Conservation (phyloP, 2,888 invertebrate species). For the Napeogenes inachia region DNA sequence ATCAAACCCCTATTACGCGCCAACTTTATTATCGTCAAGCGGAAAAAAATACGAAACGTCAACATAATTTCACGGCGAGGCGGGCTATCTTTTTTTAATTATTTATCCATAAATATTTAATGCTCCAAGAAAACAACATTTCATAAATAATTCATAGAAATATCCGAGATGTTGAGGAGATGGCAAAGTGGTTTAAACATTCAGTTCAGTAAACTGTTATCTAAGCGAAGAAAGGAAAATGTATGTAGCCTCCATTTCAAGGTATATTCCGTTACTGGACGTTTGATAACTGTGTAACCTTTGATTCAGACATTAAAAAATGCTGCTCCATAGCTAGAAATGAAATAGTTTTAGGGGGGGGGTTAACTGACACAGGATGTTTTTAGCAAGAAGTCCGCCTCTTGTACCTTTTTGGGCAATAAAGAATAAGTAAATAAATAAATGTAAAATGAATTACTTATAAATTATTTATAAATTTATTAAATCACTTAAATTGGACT, state of each 20-base stretch:
- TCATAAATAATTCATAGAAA: slow-evolving; percentile 37
- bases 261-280: too few species aligned
- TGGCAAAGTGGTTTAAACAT: slow-evolving; percentile 3
- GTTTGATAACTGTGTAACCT: background rate
- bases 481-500: background rate
- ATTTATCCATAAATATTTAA: slow-evolving; percentile 37
- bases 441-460: too few species aligned
- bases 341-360: too few species aligned
- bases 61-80: slow-evolving; percentile 22
- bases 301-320: too few species aligned
- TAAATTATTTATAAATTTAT: too few species aligned
- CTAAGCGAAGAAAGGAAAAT: background rate
- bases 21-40: slow-evolving; percentile 19
- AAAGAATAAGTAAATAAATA: too few species aligned
- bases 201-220: slow-evolving; percentile 1
- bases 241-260: background rate
- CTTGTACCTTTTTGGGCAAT: too few species aligned
- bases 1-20: slow-evolving; percentile 8
- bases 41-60: slow-evolving; percentile 24
- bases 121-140: slow-evolving; percentile 30
- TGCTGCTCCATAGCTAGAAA: too few species aligned
- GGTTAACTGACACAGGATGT: too few species aligned
- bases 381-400: too few species aligned
- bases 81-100: slow-evolving; percentile 30
- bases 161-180: slow-evolving; percentile 6